Base-by-base conservation (phyloP, 2,113 vertebrate genomes). In the Sigmodon hispidus region DNA sequence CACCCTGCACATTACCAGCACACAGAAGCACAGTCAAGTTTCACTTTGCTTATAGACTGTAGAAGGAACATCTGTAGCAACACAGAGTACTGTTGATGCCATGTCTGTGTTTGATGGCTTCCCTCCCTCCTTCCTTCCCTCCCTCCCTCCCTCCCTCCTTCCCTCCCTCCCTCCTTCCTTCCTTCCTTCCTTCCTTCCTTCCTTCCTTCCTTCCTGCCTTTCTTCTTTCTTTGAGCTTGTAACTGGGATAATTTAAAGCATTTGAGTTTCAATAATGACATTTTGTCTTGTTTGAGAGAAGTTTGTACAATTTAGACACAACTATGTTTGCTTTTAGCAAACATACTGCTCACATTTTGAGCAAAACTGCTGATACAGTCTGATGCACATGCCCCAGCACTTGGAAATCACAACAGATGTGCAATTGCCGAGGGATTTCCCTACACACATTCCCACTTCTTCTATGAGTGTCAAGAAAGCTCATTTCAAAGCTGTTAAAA, bases 251-350 rank as follows among this genome's bases (percentile, higher is more conserved):
- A 97, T 93, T 89, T 85, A 84, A 92, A 86, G 94, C 36, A 94
- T 96, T 95, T 73, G 73, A 87, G 43, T 94, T 97, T 91, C 80
- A 70, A 95, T 22, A 93, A 90, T 94, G 96, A 95, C 92, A 96
- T 97, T 97, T 94, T 61, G 81, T 97, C 9, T 2, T 96, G 93
- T 95, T 70, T 89, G 77, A 96, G 75, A 69, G 77, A 97, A 96
- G 88, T 95, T 95, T 89, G 59, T 94, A 87, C 83, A 87, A 92
- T 70, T 50, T 63, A 86, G 89, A 96, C 84, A 97, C 86, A 97
- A 97, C 67, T 95, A 29, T 89, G 95, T 97, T 97, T 98, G 94
- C 90, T 87, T 94, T 97, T 61, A 97, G 97, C 94, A 98, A 98
- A 98, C 75, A 96, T 11, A 96, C 89, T 94, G 76, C 95, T 97